Evolutionary conservation across 2,113 vertebrate genomes (phyloP), one percentile per base, ranked within the genome.

Genomic region (Oplegnathus fasciatus): DNA sequence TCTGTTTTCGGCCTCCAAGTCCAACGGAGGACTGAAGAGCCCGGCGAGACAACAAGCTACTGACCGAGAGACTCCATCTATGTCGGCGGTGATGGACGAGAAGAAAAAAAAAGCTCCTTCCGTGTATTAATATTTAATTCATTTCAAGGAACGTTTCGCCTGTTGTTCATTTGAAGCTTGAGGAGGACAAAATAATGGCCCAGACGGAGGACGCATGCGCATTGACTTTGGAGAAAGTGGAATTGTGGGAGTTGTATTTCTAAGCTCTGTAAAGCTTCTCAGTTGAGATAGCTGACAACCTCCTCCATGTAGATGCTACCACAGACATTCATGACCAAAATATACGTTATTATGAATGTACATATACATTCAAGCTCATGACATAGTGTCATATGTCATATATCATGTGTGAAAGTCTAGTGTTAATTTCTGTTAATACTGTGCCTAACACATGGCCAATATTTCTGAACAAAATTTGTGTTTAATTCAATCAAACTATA

Each of bases 161-260:
- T 88, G 87, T 89, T 94, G 93, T 94, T 93, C 91, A 93, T 93
- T 91, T 94, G 89, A 91, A 91, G 92, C 93, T 94, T 92, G 79
- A 87, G 86, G 90, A 93, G 90, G 91, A 93, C 94, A 92, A 95
- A 95, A 95, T 95, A 95, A 95, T 94, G 93, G 91, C 88, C 88
- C 88, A 73, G 80, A 54, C 46, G 28, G 26, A 74, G 1, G 9
- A 32, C 93, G 92, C 94, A 93, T 92, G 94, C 93, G 94, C 85
- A 44, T 0, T 75, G 14, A 2, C 9, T 24, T 71, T 24, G 2
- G 62, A 50, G 28, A 22, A 4, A 7, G 5, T 1, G 78, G 92
- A 26, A 72, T 90, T 90, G 26, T 95, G 94, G 95, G 93, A 93
- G 54, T 86, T 95, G 95, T 90, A 94, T 83, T 94, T 78, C 60